Evolutionary conservation across 2,113 vertebrate genomes (phyloP).

Genomic region (Oenanthe oenanthe): DNA sequence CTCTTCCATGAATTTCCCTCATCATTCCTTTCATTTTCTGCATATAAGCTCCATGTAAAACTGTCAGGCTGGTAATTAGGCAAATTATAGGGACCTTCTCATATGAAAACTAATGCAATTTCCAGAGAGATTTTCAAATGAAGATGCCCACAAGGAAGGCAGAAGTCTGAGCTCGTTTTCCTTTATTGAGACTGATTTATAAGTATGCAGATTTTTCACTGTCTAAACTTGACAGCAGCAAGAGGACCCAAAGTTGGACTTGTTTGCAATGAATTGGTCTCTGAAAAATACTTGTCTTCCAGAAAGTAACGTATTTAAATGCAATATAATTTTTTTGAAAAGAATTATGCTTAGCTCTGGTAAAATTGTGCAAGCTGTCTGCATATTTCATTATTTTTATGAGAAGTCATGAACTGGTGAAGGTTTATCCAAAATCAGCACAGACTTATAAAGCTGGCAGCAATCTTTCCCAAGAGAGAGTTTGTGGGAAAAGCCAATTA

Average conservation of each 20-base stretch:
- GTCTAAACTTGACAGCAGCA: not conserved
- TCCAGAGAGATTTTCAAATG: constrained; percentile 32
- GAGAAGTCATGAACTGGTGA: not conserved
- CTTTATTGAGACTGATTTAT: constrained; percentile 21
- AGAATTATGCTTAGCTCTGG: not conserved
- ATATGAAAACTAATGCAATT: constrained; percentile 35
- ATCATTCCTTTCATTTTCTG: constrained; percentile 57
- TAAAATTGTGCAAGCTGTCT: not conserved
- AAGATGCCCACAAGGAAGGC: constrained; percentile 31
- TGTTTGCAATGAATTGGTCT: not conserved
- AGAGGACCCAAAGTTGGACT: not conserved
- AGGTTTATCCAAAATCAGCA: constrained; percentile 1
- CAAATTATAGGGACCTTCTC: constrained; percentile 42
- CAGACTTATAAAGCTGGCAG: not conserved
- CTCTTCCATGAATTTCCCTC: constrained; percentile 39
- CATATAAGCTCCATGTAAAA: constrained; percentile 32
- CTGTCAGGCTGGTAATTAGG: constrained; percentile 46
- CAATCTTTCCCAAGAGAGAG: not conserved
- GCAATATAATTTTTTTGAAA: not conserved
- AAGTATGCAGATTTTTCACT: not conserved
- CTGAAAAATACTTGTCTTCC: not conserved
- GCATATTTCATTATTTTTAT: not conserved
- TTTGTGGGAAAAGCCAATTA: not conserved
- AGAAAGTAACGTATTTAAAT: not conserved
- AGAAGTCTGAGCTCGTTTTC: not conserved